Base-by-base conservation (phyloP, 2,888 invertebrate species). In the Patella pellucida region DNA sequence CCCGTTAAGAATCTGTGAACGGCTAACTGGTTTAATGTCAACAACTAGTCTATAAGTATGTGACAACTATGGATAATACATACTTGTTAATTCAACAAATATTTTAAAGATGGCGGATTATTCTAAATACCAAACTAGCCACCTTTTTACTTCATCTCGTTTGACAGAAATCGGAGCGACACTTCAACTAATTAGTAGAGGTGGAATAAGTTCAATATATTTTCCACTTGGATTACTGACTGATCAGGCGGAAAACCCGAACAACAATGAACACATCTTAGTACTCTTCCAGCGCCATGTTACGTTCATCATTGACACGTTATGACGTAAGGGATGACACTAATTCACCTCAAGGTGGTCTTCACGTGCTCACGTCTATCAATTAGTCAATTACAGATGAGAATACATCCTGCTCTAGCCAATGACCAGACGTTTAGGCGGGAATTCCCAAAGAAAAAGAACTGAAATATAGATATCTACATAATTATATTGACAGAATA, bases 281-380 rank as follows among this genome's bases (percentile, higher is more conserved):
- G 41, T 41, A 41, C 41, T 41, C 41, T 41, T 41, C 9, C 62
- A 23, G 19, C 23, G 14, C 62, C 23, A 62, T 23, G 19, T 62
- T 62, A 62, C 62, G 62, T 62, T 41, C 62, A 23, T 62, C 62
- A 62, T 62, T 62, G 62, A 62, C 62, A 62, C 62, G 62, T 62
- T 62, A 62, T 62, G 62, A 62, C 62, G 19, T 62, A 62, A 62
- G 19, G 19, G 23, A 16, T 62, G 62, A 62, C 62, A 62, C 62
- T 62, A 62, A 62, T 62, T 62, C 62, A 23, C 62, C 19, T 23
- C 62, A 62, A 62, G 62, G 62, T 62, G 62, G 62, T 62, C 62
- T 62, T 62, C 62, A 62, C 62, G 62, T 62, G 62, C 23, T 62
- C 23, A 23, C n/a, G 23, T 62, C 23, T 23, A 15, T 62, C 62